A percentile compares a stretch with the other conserved stretches of the same genome.
Conservation (phyloP, 2,888 invertebrate species). For the Drosophila neotestacea region DNA sequence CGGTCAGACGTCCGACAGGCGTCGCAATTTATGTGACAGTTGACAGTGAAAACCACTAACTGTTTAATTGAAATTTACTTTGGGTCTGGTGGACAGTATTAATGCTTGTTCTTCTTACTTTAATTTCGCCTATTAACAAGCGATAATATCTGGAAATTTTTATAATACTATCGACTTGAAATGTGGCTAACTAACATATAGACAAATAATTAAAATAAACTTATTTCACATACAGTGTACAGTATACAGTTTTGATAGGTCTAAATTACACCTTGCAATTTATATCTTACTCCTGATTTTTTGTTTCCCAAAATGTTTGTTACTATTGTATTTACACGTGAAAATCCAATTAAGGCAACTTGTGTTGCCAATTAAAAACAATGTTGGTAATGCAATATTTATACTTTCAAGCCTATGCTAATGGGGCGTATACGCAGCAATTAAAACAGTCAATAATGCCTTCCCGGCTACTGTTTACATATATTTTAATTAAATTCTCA, state of each 20-base stretch:
- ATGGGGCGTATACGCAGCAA: slow-evolving; percentile 39
- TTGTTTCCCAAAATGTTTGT: too few species aligned
- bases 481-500: slow-evolving; percentile 59
- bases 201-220: background rate
- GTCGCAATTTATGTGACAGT: slow-evolving; percentile 66
- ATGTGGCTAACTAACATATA: background rate
- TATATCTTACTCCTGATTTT: too few species aligned
- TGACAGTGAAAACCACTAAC: slow-evolving; percentile 70
- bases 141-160: background rate
- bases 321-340: too few species aligned
- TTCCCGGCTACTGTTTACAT: background rate
- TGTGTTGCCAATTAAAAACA: slow-evolving; percentile 44
- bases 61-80: slow-evolving; percentile 72
- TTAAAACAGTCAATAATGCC: slow-evolving; percentile 17
- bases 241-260: too few species aligned
- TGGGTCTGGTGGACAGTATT: background rate
- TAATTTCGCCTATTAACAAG: background rate
- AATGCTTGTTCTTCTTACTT: background rate
- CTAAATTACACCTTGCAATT: too few species aligned
- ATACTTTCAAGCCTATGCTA: background rate
- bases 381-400: background rate
- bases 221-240: too few species aligned
- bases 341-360: slow-evolving; percentile 40
- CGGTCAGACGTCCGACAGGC: slow-evolving; percentile 26
- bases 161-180: background rate